phyloP scores from a whole-genome alignment of 2,113 vertebrate species.

The Daphoenositta chrysoptera region DNA sequence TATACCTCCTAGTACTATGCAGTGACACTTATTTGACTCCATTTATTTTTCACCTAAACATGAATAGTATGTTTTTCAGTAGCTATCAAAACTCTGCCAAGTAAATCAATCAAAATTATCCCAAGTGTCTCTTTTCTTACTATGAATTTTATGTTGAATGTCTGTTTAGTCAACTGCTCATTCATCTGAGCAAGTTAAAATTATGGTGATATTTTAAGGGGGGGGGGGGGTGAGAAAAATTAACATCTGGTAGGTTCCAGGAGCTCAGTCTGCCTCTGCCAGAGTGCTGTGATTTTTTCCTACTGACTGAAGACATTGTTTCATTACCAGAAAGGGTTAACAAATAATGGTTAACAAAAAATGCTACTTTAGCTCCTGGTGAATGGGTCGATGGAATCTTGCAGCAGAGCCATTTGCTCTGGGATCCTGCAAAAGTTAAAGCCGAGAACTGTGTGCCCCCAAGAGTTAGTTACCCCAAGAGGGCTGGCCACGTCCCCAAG shows the following conservation, averaged over 20 bases:
- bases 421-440: neutral
- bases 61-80: slow-evolving; percentile 72
- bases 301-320: slow-evolving; percentile 13
- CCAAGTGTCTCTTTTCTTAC: slow-evolving; percentile 67
- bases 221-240: neutral
- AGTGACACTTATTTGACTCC: slow-evolving; percentile 61
- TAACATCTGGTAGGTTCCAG: slow-evolving; percentile 48
- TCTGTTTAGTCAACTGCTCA: slow-evolving; percentile 66
- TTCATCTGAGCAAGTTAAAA: slow-evolving; percentile 62
- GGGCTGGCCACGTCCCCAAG: neutral
- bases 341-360: neutral
- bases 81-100: slow-evolving; percentile 69
- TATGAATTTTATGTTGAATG: slow-evolving; percentile 66
- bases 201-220: slow-evolving; percentile 35
- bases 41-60: slow-evolving; percentile 74
- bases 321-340: neutral
- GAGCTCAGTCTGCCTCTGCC: slow-evolving; percentile 7
- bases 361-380: neutral
- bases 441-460: neutral
- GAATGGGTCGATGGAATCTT: neutral
- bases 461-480: neutral
- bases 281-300: neutral
- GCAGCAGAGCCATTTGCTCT: neutral
- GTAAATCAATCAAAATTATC: slow-evolving; percentile 73
- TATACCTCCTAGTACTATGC: slow-evolving; percentile 70